Percentiles rank a stretch among this genome's conserved stretches.
Conservation (phyloP, 2,113 vertebrate genomes). For the Scolopax mira region DNA sequence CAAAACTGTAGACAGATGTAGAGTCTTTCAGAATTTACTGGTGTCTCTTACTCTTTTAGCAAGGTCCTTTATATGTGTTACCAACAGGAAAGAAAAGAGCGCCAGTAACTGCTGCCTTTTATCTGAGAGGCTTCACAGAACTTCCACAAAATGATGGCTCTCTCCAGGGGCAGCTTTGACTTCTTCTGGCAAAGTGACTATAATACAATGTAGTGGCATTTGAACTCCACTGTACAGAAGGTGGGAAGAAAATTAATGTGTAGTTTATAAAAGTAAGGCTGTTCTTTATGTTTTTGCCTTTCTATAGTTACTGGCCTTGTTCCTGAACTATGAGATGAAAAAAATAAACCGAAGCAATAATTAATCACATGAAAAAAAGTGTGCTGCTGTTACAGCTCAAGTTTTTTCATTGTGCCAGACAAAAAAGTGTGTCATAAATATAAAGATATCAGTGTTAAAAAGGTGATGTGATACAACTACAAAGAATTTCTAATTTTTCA, state of each 20-base stretch:
- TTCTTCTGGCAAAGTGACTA: neutral
- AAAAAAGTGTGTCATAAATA: neutral
- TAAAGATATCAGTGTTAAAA: neutral
- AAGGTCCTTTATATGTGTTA: neutral
- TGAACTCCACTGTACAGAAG: neutral
- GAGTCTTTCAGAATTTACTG: neutral
- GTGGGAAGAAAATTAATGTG: neutral
- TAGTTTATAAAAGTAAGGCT: neutral
- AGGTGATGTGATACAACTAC: neutral
- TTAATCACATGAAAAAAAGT: neutral
- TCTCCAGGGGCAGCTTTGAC: neutral
- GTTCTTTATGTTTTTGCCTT: neutral
- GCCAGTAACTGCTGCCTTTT: neutral
- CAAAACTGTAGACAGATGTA: neutral
- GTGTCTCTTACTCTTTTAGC: neutral
- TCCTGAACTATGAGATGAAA: neutral
- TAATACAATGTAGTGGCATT: neutral
- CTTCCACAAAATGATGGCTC: neutral
- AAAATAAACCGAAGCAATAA: neutral
- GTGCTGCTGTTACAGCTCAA: neutral
- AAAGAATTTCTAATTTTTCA: neutral
- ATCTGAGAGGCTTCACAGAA: neutral
- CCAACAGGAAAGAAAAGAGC: neutral
- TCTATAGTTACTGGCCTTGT: neutral
- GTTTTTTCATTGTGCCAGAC: neutral